These are phyloP conservation scores for Aix galericulata DNA, from an alignment of 2,113 vertebrate genomes.

Conservation along the genomic window DNA sequence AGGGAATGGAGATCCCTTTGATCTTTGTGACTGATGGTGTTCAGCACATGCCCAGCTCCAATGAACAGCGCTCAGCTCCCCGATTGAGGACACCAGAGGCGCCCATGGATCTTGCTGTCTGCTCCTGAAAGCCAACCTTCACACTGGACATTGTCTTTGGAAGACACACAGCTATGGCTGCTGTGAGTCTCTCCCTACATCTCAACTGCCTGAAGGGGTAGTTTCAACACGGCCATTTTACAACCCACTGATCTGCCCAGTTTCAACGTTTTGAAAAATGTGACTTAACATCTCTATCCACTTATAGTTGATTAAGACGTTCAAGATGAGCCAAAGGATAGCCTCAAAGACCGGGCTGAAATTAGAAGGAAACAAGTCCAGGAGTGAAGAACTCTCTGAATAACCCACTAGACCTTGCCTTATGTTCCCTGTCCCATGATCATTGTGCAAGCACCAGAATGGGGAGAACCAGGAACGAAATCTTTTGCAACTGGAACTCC, in stretches of 20 bases:
- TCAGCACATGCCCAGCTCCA: not conserved
- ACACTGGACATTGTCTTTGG: not conserved
- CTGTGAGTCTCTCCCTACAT: too few species aligned
- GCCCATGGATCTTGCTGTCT: not conserved
- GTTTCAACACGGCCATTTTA: not conserved
- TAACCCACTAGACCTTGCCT: not conserved
- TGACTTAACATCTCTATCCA: not conserved
- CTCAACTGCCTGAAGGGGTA: not conserved
- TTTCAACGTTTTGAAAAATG: not conserved
- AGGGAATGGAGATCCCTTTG: not conserved
- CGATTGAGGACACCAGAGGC: too few species aligned
- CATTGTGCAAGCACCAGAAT: not conserved
- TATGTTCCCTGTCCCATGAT: rapidly evolving
- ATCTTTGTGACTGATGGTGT: not conserved
- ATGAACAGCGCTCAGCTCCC: not conserved
- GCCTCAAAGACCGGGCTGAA: not conserved
- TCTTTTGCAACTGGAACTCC: not conserved
- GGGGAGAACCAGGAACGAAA: not conserved
- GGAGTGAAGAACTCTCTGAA: not conserved
- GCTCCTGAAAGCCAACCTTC: not conserved
- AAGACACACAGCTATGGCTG: not conserved
- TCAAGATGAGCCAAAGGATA: not conserved
- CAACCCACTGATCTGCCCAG: not conserved
- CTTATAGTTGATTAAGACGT: not conserved
- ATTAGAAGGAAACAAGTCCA: not conserved